Evolutionary conservation across 2,797 vertebrate species (phyloP).

Genomic region (Alfaro cultratus): DNA sequence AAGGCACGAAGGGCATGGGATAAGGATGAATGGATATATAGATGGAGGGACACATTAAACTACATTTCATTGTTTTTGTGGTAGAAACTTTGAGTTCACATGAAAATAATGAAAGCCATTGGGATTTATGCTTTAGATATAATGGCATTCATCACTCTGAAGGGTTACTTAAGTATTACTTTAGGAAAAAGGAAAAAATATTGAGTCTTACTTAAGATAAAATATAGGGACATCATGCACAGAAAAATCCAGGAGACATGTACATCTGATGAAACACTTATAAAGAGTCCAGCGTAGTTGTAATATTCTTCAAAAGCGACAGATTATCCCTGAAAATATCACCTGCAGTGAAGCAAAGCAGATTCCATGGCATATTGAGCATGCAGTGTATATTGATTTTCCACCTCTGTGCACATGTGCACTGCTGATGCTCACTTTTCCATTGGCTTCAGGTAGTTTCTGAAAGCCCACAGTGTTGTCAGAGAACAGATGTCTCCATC

Average conservation of each 20-base stretch:
- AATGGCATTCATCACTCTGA: not conserved
- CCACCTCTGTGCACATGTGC: slow-evolving; percentile 37
- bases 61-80: not conserved
- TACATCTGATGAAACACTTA: not conserved
- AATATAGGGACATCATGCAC: not conserved
- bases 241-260: not conserved
- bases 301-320: slow-evolving; percentile 31
- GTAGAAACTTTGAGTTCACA: not conserved
- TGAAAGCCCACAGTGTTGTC: slow-evolving; percentile 33
- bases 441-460: slow-evolving; percentile 47
- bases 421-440: slow-evolving; percentile 37
- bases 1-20: not conserved
- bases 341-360: slow-evolving; percentile 38
- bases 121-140: not conserved
- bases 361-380: slow-evolving; percentile 40
- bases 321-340: slow-evolving; percentile 51
- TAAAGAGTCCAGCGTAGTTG: not conserved
- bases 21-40: not conserved
- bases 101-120: not conserved
- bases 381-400: slow-evolving; percentile 57
- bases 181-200: not conserved
- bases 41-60: not conserved
- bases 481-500: slow-evolving; percentile 51
- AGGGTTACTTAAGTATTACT: not conserved
- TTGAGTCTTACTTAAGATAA: not conserved